Evolutionary conservation across 2,113 vertebrate species (phyloP).

Genomic region (Ictidomys tridecemlineatus): DNA sequence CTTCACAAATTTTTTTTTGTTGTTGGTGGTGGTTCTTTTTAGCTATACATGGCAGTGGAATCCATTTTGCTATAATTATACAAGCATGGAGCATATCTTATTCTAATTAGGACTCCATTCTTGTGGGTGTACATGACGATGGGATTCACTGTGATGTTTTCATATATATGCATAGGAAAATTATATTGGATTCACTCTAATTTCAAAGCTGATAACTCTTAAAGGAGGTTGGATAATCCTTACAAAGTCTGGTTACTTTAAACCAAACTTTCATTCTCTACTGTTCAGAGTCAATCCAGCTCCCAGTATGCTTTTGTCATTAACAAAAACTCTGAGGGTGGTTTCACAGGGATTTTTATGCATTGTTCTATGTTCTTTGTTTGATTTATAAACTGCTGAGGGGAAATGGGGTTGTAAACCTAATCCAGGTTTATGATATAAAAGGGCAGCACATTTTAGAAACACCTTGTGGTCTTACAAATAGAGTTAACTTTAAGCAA

Average conservation of each 20-base stretch:
- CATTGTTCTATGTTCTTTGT: slow-evolving; percentile 81
- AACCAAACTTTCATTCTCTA: slow-evolving; percentile 60
- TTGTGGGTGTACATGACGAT: too few species aligned
- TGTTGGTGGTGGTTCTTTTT: too few species aligned
- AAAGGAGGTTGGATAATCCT: slow-evolving; percentile 52
- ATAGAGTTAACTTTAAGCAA: slow-evolving; percentile 84
- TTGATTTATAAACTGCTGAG: slow-evolving; percentile 85
- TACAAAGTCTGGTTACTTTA: slow-evolving; percentile 62
- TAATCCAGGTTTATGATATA: slow-evolving; percentile 83
- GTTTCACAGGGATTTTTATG: slow-evolving; percentile 81
- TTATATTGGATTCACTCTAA: background rate
- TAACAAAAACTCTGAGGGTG: slow-evolving; percentile 79
- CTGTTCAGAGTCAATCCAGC: slow-evolving; percentile 68
- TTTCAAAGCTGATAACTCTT: slow-evolving; percentile 62
- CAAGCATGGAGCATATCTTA: too few species aligned
- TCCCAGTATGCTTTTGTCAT: slow-evolving; percentile 76
- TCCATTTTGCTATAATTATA: too few species aligned
- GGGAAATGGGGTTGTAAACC: slow-evolving; percentile 81
- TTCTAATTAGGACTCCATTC: too few species aligned
- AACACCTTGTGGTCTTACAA: slow-evolving; percentile 81
- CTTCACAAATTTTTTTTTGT: slow-evolving; percentile 50
- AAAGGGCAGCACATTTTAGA: slow-evolving; percentile 81
- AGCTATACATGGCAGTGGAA: too few species aligned
- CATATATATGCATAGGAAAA: too few species aligned
- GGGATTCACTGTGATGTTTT: too few species aligned